A percentile compares a stretch with the other conserved stretches of the same genome.
phyloP scores from a whole-genome alignment of 2,113 vertebrate species.

The Tyto alba region DNA sequence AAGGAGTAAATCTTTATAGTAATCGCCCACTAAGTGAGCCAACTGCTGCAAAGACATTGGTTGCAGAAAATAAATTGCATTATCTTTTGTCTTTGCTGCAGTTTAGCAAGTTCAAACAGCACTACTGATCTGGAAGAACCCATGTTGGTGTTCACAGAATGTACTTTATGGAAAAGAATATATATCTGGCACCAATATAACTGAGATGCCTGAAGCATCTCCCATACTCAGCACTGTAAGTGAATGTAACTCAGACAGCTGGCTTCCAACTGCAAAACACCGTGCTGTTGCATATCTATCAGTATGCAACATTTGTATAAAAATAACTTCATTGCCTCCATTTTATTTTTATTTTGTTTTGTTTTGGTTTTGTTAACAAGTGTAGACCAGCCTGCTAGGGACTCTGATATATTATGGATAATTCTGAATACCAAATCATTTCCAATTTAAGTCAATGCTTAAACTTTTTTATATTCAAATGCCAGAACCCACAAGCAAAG shows the following conservation, averaged over 20 bases:
- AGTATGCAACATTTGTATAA: neutral
- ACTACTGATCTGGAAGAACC: neutral
- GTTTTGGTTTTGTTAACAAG: neutral
- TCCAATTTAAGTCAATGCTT: neutral
- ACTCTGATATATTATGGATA: neutral
- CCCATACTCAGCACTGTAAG: neutral
- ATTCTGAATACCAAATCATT: neutral
- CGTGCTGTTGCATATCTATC: fast-evolving
- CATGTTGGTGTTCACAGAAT: neutral
- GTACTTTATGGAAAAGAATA: neutral
- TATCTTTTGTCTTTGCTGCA: neutral
- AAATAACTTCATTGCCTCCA: neutral
- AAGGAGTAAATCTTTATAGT: neutral
- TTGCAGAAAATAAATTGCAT: neutral
- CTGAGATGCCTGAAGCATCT: neutral
- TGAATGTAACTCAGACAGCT: neutral
- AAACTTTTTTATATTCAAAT: neutral
- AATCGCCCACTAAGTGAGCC: fast-evolving
- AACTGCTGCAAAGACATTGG: neutral
- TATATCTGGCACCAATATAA: neutral
- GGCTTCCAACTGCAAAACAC: neutral
- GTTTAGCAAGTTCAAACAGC: neutral
- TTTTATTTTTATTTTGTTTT: neutral
- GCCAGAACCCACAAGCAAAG: neutral
- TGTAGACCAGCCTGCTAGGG: neutral